phyloP scores from a whole-genome alignment of 2,113 vertebrate genomes.

The Cinclus mexicanus region DNA sequence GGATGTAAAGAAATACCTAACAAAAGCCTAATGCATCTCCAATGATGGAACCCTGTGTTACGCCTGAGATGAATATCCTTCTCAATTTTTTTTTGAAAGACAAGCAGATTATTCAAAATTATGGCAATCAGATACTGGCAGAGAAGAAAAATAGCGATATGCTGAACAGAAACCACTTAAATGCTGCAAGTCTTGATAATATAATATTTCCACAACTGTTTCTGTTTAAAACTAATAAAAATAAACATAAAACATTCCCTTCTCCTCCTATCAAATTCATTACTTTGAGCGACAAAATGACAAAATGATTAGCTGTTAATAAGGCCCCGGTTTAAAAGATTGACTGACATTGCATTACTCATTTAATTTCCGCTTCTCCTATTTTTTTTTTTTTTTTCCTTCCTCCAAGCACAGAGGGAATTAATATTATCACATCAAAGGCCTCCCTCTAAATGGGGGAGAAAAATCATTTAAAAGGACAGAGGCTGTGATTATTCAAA shows the following conservation, averaged over 20 bases:
- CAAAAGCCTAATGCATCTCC: constrained; percentile 42
- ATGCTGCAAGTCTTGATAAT: constrained; percentile 64
- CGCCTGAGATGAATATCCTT: constrained; percentile 50
- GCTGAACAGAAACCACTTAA: constrained; percentile 74
- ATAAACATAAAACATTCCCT: constrained; percentile 79
- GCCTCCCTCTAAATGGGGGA: constrained; percentile 87
- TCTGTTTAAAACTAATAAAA: constrained; percentile 83
- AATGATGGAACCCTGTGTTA: neutral
- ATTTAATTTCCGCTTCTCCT: constrained; percentile 94
- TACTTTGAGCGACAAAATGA: constrained; percentile 85
- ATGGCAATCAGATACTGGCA: constrained; percentile 66
- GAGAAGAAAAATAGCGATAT: constrained; percentile 65
- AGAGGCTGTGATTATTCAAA: constrained; percentile 95
- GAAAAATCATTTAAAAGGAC: constrained; percentile 97
- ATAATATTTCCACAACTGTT: constrained; percentile 81
- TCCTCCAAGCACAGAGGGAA: constrained; percentile 84
- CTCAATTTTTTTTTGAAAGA: constrained; percentile 66
- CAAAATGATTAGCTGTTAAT: constrained; percentile 96
- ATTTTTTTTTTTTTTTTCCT: constrained; percentile 66
- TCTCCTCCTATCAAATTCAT: constrained; percentile 80
- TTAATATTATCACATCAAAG: constrained; percentile 98
- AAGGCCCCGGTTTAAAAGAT: constrained; percentile 86
- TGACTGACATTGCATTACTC: constrained; percentile 92
- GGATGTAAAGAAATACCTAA: constrained; percentile 18
- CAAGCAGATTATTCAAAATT: constrained; percentile 74